Base-by-base conservation (phyloP, 2,888 invertebrate species). In the Cacoxenus indagator region DNA sequence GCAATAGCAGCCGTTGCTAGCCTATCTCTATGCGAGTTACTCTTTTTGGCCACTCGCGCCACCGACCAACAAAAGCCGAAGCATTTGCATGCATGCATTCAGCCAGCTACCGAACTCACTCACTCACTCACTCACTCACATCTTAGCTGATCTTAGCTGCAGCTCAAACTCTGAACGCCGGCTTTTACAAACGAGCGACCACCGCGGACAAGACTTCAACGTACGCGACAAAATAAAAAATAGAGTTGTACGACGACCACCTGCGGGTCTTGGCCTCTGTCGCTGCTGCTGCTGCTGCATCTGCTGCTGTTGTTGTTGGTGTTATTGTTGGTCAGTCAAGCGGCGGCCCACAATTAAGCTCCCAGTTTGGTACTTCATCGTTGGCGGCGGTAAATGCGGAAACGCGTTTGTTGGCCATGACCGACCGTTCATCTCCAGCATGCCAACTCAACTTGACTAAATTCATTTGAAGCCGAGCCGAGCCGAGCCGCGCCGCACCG, bases 191-290 rank as follows among this genome's bases (percentile, higher is more conserved):
- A 76, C 73, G 75, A 73, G 67, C 75, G 77, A 78, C 80, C 81
- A 82, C 83, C 83, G 77, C 81, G 68, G 79, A 73, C 70, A 66
- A 72, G 78, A 78, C 81, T 80, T 77, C 81, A 83, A 69, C 73
- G 76, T 80, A 79, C 82, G 80, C 83, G 80, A 83, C 80, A 80
- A 80, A 80, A 80, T 80, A 80, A 80, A 80, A 80, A 80, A 80
- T 80, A 80, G 80, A 80, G 80, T 80, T 83, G 80, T 80, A 80
- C 82, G 83, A 81, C 80, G 80, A 80, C 83, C 80, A 80, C 80
- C 80, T 80, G 80, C 80, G 73, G 83, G 70, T 69, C 68, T 11
- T 19, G n/a, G n/a, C 51, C 9, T 17, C 19, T 51, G 19, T 55
- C 55, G 5, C 55, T 24, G 5, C 24, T 27, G 27, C 54, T 64